phyloP scores from a whole-genome alignment of 2,113 vertebrate genomes.

The Cryptotis parvus region DNA sequence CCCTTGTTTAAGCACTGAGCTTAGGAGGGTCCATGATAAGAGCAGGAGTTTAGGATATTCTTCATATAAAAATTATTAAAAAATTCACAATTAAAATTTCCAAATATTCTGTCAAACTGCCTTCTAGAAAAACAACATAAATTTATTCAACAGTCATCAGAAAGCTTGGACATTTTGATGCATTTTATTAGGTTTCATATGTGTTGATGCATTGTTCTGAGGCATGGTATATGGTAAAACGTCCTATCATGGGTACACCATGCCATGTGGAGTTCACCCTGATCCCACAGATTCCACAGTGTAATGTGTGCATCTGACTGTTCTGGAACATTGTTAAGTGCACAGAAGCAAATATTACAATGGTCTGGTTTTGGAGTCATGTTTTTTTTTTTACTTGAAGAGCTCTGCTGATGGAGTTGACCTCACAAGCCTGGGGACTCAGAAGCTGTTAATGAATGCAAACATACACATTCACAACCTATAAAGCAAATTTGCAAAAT shows the following conservation, averaged over 20 bases:
- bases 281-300: too few species aligned
- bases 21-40: too few species aligned
- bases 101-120: not conserved
- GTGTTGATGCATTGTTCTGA: not conserved
- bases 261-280: too few species aligned
- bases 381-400: not conserved
- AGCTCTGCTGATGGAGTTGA: not conserved
- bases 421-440: not conserved
- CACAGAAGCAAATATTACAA: not conserved
- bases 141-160: not conserved
- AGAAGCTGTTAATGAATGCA: not conserved
- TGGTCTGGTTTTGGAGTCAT: not conserved
- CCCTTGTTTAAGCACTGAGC: not conserved
- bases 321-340: not conserved
- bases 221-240: not conserved
- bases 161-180: not conserved
- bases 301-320: not conserved
- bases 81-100: conserved; percentile 32
- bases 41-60: not conserved
- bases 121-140: not conserved
- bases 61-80: not conserved
- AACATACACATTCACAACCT: not conserved
- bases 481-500: not conserved
- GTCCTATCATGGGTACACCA: rapidly evolving
- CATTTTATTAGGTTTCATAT: not conserved